A percentile compares a stretch with the other conserved stretches of the same genome.
phyloP scores from a whole-genome alignment of 2,888 invertebrate species.

The Drosophila borealis region DNA sequence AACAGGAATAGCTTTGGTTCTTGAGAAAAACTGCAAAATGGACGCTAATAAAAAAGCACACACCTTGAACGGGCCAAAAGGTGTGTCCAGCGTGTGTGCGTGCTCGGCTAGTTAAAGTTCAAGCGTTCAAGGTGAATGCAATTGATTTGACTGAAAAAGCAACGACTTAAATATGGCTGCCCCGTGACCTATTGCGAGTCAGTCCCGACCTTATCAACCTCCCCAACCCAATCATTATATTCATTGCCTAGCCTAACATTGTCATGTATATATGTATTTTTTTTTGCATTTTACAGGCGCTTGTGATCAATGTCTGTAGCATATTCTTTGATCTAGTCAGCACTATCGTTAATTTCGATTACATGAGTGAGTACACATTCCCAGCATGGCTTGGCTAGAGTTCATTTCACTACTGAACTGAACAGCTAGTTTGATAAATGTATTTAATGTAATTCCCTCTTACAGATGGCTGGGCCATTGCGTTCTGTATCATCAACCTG shows the following conservation, averaged over 20 bases:
- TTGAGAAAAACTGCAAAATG: slow-evolving; percentile 12
- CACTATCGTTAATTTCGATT: slow-evolving; percentile 80
- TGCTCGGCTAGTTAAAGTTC: slow-evolving; percentile 40
- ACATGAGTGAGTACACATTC: slow-evolving; percentile 82
- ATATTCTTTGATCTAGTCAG: slow-evolving; percentile 84
- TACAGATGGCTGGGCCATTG: slow-evolving; percentile 84
- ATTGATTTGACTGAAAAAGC: slow-evolving; percentile 23
- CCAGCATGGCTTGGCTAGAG: slow-evolving; percentile 4
- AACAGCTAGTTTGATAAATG: background rate
- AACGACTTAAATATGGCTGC: background rate
- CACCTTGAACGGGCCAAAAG: slow-evolving; percentile 26
- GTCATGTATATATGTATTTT: slow-evolving; percentile 3
- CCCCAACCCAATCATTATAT: background rate
- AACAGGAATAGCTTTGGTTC: background rate
- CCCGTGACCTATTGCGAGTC: background rate
- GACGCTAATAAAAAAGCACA: slow-evolving; percentile 7
- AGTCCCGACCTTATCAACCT: background rate
- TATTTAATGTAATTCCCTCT: background rate
- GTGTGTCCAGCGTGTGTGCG: slow-evolving; percentile 40
- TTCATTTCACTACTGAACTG: background rate
- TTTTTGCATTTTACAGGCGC: slow-evolving; percentile 77
- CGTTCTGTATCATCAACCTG: slow-evolving; percentile 84
- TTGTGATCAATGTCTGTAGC: slow-evolving; percentile 84
- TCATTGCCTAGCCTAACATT: background rate
- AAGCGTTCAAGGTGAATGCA: slow-evolving; percentile 44